Base-by-base conservation (phyloP, 1,140 invertebrate genomes). In the Drosophila pandora region DNA sequence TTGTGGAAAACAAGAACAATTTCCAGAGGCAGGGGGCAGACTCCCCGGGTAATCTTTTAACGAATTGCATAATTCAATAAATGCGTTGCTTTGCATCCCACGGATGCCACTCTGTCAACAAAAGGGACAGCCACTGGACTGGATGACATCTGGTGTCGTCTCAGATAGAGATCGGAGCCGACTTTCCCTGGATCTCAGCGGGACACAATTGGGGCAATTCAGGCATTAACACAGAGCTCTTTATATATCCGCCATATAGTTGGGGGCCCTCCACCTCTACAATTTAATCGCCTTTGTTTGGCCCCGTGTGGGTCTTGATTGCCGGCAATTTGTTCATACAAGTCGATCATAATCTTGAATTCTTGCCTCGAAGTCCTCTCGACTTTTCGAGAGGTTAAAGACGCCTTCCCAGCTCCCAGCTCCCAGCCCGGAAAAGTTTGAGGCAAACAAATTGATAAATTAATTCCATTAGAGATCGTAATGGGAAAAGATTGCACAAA, bases 51-150 rank as follows among this genome's bases (percentile, higher is more conserved):
- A 84, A 84, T 84, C 77, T 84, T 85, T 84, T 87, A 62, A 81
- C 81, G 77, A 84, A 84, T 84, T 84, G 81, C 81, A 84, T 84
- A 84, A 84, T 84, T 84, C 73, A 87, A 85, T 85, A 85, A 85
- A 79, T 85, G 76, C 63, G 39, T 12, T 37, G 12, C 10, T 4
- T n/a, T n/a, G n/a, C n/a, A 3, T 28, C 48, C 30, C 39, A 30
- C 55, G 7, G 48, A 54, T 56, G 30, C 28, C 10, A 21, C 32
- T 53, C 30, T 10, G 41, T 4, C 48, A 52, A 28, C 49, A 71
- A 64, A 37, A 64, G 54, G 54, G 48, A 71, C 53, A 21, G 17
- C 34, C 12, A 37, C 34, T 37, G 34, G 34, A 12, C 34, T 37
- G 34, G 34, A 12, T 34, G 32, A 34, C 32, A 34, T 34, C 9